Evolutionary conservation across 1,140 invertebrate species (phyloP), one percentile per base, ranked within the genome.

Genomic region (Pectinophora gossypiella): DNA sequence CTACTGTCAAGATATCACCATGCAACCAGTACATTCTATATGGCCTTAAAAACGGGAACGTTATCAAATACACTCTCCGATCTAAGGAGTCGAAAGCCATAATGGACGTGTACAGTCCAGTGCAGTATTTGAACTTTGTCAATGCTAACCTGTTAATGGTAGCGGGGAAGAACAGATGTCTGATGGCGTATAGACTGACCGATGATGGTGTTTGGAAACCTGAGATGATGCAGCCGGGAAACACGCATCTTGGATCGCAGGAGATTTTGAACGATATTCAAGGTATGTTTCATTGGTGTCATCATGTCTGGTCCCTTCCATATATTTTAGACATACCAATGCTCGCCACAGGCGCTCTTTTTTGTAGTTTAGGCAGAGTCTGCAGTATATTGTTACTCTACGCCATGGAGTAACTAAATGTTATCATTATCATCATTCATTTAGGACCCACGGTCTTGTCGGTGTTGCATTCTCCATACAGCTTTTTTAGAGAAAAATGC

Each of bases 1-100:
- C 74, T 3, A 56, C 63, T 3, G 56, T 86, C 0, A 78, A 73
- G 21, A 81, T 86, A 65, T 79, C 79, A 0, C 83, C 83, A 0
- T 86, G 83, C 67, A 86, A 86, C 55, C 83, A 80, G 32, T 76
- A 84, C 53, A 61, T 86, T 0, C 58, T 84, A 20, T 86, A 76
- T 51, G 83, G 83, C 0, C 59, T 83, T 0, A 58, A 61, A 1
- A 73, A 72, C 0, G 83, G 83, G 5, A 56, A 61, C 0, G 76
- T 86, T 0, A 73, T 69, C 18, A 77, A 70, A 50, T 82, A 68
- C 52, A 63, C 67, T 0, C 52, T 85, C 0, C 62, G 74, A 1
- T 65, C 68, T 3, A 86, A 85, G 44, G 76, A 76, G n/a, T 63
- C 53, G 4, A 55, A 57, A 1, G 63, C 71, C 0, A 76, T 86